Evolutionary conservation across 2,113 vertebrate genomes (phyloP).

Genomic region (Terrapene triunguis): DNA sequence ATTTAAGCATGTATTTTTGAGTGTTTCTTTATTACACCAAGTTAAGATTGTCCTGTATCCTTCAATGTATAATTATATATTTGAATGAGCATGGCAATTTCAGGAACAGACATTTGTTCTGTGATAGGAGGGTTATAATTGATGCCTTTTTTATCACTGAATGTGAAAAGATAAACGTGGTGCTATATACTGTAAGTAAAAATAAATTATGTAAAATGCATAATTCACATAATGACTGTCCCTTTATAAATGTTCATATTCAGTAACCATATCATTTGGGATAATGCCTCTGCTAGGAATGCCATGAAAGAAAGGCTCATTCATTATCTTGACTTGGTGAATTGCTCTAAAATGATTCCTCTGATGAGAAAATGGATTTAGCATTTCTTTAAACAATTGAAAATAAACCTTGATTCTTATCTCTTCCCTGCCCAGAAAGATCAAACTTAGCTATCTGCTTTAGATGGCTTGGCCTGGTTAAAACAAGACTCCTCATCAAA

Average conservation of each 20-base stretch:
- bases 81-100: conserved; percentile 65
- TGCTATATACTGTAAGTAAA: conserved; percentile 62
- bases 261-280: conserved; percentile 73
- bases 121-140: conserved; percentile 61
- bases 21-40: conserved; percentile 56
- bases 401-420: conserved; percentile 43
- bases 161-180: conserved; percentile 61
- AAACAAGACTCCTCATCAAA: neutral
- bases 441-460: neutral
- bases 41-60: conserved; percentile 38
- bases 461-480: neutral
- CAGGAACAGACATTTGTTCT: conserved; percentile 56
- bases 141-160: conserved; percentile 60
- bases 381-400: conserved; percentile 58
- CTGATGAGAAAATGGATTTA: conserved; percentile 65
- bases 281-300: conserved; percentile 64
- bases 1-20: neutral
- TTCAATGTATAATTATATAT: conserved; percentile 52
- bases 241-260: conserved; percentile 69
- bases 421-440: conserved; percentile 14
- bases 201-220: conserved; percentile 72
- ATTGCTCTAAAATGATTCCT: conserved; percentile 58
- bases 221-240: conserved; percentile 67
- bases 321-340: conserved; percentile 71
- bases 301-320: conserved; percentile 51